phyloP scores from a whole-genome alignment of 2,797 vertebrate genomes.

The Onychomys arenicola region DNA sequence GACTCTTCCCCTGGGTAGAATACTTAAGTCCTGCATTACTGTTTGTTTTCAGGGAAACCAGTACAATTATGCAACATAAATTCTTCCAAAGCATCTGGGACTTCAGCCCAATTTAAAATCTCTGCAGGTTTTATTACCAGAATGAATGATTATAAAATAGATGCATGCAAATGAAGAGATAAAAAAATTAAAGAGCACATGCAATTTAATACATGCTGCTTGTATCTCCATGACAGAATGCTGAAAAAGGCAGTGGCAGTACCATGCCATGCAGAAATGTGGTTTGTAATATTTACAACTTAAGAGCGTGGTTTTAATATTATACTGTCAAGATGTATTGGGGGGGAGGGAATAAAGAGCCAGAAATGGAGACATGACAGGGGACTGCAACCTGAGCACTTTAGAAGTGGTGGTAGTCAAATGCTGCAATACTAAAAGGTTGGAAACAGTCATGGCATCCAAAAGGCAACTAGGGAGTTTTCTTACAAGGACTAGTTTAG shows the following conservation, averaged over 20 bases:
- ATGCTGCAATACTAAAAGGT: not conserved
- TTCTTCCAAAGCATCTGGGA: slow-evolving; percentile 87
- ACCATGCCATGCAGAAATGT: slow-evolving; percentile 48
- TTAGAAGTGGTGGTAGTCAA: not conserved
- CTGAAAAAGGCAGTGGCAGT: slow-evolving; percentile 31
- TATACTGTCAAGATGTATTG: not conserved
- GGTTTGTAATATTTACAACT: slow-evolving; percentile 66
- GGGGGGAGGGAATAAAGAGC: not conserved
- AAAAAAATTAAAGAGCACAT: slow-evolving; percentile 79
- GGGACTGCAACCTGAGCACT: not conserved
- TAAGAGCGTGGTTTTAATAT: slow-evolving; percentile 68
- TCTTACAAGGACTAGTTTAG: not conserved
- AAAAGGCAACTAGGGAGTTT: not conserved
- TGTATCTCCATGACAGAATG: slow-evolving; percentile 66
- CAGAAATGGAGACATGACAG: not conserved
- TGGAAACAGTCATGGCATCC: not conserved
- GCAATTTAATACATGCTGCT: slow-evolving; percentile 64
- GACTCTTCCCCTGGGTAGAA: slow-evolving; percentile 82
- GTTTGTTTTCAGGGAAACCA: slow-evolving; percentile 86
- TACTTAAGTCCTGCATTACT: slow-evolving; percentile 85
- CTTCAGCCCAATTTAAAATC: slow-evolving; percentile 87
- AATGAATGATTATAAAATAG: slow-evolving; percentile 83
- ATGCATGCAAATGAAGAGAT: slow-evolving; percentile 81
- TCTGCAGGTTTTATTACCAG: slow-evolving; percentile 85
- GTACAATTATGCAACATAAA: slow-evolving; percentile 88